A percentile compares a stretch with the other conserved stretches of the same genome.
Evolutionary conservation across 2,797 vertebrate genomes (phyloP).

Genomic region (Margarornis squamiger): DNA sequence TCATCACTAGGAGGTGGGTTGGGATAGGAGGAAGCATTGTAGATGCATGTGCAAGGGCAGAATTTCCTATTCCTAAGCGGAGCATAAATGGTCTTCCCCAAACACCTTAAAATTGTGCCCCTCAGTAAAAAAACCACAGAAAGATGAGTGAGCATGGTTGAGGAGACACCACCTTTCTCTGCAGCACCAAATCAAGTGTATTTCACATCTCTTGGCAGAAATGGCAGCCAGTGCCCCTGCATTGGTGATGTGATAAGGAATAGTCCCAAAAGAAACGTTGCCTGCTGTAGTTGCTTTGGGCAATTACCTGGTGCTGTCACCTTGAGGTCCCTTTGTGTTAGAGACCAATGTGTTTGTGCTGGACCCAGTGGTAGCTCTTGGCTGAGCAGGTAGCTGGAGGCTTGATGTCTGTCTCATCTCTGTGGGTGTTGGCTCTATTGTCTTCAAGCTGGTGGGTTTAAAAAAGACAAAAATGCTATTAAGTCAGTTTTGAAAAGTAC

Average conservation of each 20-base stretch:
- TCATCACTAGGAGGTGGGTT: not conserved
- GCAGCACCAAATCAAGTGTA: not conserved
- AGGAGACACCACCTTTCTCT: not conserved
- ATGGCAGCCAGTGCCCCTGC: not conserved
- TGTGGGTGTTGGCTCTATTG: not conserved
- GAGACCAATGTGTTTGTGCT: not conserved
- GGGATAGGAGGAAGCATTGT: not conserved
- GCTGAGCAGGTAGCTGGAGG: not conserved
- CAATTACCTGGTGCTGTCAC: not conserved
- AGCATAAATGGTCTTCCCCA: not conserved
- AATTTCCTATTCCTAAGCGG: not conserved
- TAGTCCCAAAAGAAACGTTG: not conserved
- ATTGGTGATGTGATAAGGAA: not conserved
- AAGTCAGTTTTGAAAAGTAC: not conserved
- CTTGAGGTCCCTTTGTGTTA: not conserved
- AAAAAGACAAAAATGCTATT: not conserved
- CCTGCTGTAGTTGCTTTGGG: not conserved
- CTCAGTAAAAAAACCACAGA: not conserved
- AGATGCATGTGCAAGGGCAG: not conserved
- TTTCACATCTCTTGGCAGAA: not conserved
- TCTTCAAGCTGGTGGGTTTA: not conserved
- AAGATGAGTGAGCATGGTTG: rapidly evolving
- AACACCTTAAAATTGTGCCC: not conserved
- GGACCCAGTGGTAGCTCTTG: not conserved
- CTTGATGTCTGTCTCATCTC: rapidly evolving